These are phyloP conservation scores for Acrocera orbiculus DNA, from an alignment of 2,888 invertebrate genomes.

Conservation along the genomic window DNA sequence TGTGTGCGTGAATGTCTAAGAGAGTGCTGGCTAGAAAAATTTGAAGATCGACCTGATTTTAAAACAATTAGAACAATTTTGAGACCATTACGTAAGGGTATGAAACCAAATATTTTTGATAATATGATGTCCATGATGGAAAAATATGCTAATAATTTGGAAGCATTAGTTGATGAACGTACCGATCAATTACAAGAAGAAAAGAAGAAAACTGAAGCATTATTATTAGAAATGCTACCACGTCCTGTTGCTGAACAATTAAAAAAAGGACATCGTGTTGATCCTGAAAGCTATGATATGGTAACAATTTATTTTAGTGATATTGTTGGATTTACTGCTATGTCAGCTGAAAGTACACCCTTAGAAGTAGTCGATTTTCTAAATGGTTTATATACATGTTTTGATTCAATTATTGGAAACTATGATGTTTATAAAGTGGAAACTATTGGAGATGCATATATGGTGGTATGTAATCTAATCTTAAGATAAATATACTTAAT, in stretches of 20 bases:
- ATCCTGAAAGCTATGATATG: slow-evolving; percentile 78
- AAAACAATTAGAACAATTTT: slow-evolving; percentile 60
- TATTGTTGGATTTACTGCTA: slow-evolving; percentile 81
- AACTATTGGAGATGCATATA: slow-evolving; percentile 82
- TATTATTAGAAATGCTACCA: slow-evolving; percentile 76
- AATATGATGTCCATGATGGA: slow-evolving; percentile 99
- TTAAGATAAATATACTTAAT: background rate
- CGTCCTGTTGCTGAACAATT: slow-evolving; percentile 82
- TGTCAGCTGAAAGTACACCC: slow-evolving; percentile 84
- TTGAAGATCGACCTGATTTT: slow-evolving; percentile 68
- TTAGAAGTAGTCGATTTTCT: slow-evolving; percentile 82
- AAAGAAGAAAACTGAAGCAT: slow-evolving; percentile 87
- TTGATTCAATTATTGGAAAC: slow-evolving; percentile 83
- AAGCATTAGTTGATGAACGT: slow-evolving; percentile 81
- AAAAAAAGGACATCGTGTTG: slow-evolving; percentile 73
- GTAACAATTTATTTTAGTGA: slow-evolving; percentile 86
- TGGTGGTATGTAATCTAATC: slow-evolving; percentile 50
- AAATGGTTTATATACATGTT: slow-evolving; percentile 86
- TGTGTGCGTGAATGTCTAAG: slow-evolving; percentile 68
- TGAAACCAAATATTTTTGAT: slow-evolving; percentile 93
- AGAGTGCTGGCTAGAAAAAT: slow-evolving; percentile 77
- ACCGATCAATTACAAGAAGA: slow-evolving; percentile 88
- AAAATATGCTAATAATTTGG: slow-evolving; percentile 88
- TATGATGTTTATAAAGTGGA: slow-evolving; percentile 91
- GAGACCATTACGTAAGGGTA: slow-evolving; percentile 68